Evolutionary conservation across 53 echinoderm and acorn worm genomes (phyloP), one percentile per base, ranked within the genome.

Genomic region (Actinopyga echinites): DNA sequence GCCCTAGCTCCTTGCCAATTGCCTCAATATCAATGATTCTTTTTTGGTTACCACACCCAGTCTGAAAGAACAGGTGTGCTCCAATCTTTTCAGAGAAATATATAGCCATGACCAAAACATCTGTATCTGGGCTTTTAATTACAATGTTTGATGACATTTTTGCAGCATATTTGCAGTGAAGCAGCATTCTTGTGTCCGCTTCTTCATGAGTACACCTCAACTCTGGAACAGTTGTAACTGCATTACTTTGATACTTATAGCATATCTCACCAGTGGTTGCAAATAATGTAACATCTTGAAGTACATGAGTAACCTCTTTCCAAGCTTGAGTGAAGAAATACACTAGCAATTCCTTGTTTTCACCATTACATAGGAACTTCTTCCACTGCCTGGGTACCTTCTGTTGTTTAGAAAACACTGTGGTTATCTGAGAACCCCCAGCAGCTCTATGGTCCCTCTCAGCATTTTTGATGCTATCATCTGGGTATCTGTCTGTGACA

Each of bases 81-180:
- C 37, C 40, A 54, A 90, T 64, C 33, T 65, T 8, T 12, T 64
- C 7, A 20, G 83, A 75, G 32, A 58, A 53, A 20, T 83, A 49
- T 24, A 90, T 57, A 1, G 81, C 90, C 21, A 87, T 86, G 17
- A 90, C 54, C 56, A 87, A 90, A 7, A 90, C 86, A 75, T 89
- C 86, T 55, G 85, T 89, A 74, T 85, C 89, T 12, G 82, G 89
- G 56, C 85, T 80, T 64, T 44, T 64, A 7, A 86, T 55, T 37
- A 86, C 40, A 19, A 82, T 19, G 22, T 58, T 32, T 35, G 69
- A 22, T 5, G 26, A 61, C 26, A 28, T 25, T 30, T 7, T 37
- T 30, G 30, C 7, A 38, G 0, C 43, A 82, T 38, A 22, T 0
- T 17, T 69, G 75, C 82, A 82, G 77, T 88, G 83, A 24, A 88